Base-by-base conservation (phyloP, 2,113 vertebrate genomes). In the Hyaena hyaena region DNA sequence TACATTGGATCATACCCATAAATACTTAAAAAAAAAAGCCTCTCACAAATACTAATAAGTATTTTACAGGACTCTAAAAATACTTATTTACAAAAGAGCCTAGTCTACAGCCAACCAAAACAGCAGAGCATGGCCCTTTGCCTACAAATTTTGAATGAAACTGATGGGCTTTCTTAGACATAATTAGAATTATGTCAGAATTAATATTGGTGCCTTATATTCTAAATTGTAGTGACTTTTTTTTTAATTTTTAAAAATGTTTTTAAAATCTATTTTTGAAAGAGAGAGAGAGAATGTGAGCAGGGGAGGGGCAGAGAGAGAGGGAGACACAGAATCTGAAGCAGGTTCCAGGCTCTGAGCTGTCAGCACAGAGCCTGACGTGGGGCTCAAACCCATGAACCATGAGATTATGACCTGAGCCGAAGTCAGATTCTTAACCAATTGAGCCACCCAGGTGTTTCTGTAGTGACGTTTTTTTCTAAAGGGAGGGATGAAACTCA, bases 31-130 rank as follows among this genome's bases (percentile, higher is more conserved):
- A 74, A 61, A 73, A 77, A 74, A 26, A 28, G 24, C n/a, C 6
- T 69, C 69, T 69, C 9, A 43, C 21, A 93, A 39, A 48, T 65
- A 48, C 17, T 24, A 48, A 23, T 24, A 48, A 23, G 5, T 33
- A 89, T 50, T 94, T 94, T 91, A 84, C 10, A 93, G 55, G 71
- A 50, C 80, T 80, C 7, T 63, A 88, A 80, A 90, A 80, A 43
- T 50, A 71, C 12, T 83, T 71, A 85, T 88, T 81, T 93, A 85
- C 0, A 55, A 84, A 81, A 82, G 2, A 91, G 10, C 61, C 35
- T 76, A 86, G 35, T 43, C 7, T 11, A 83, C 86, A 77, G 17
- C 88, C 19, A 95, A 86, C 48, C 33, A 68, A 58, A 55, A 33
- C 43, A 91, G 73, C 4, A 55, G 28, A 73, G 19, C 26, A 65